A percentile compares a stretch with the other conserved stretches of the same genome.
Conservation (phyloP, 1,140 invertebrate genomes). For the Uloborus diversus region DNA sequence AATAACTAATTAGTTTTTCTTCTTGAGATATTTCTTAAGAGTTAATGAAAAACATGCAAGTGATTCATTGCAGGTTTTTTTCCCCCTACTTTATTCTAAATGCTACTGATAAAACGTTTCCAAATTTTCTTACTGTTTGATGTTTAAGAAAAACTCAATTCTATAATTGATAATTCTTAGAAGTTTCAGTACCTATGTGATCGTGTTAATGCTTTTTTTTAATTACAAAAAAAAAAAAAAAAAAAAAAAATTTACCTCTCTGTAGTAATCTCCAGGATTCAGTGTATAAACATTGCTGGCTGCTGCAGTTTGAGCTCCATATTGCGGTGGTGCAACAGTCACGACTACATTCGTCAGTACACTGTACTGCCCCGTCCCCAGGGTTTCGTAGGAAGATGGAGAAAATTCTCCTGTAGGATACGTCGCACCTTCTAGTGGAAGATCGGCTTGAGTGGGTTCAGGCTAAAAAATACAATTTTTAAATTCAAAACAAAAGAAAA, state of each 20-base stretch:
- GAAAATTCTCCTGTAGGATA: conserved; percentile 31
- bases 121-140: too few species aligned
- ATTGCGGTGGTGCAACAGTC: conserved; percentile 35
- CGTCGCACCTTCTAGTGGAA: conserved; percentile 32
- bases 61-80: too few species aligned
- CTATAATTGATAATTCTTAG: too few species aligned
- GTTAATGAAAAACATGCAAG: too few species aligned
- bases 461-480: conserved; percentile 7
- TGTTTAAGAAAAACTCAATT: too few species aligned
- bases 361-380: conserved; percentile 51
- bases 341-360: conserved; percentile 51
- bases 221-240: neutral
- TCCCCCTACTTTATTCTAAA: too few species aligned
- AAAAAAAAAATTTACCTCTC: conserved; percentile 28
- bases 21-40: too few species aligned
- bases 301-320: conserved; percentile 5
- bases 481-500: neutral
- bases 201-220: too few species aligned
- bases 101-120: too few species aligned
- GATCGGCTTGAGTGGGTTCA: neutral
- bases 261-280: conserved; percentile 41
- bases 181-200: too few species aligned
- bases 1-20: too few species aligned
- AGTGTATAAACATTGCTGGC: conserved; percentile 25
- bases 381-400: conserved; percentile 23